phyloP scores from a whole-genome alignment of 2,113 vertebrate genomes.

The Salvelinus namaycush region DNA sequence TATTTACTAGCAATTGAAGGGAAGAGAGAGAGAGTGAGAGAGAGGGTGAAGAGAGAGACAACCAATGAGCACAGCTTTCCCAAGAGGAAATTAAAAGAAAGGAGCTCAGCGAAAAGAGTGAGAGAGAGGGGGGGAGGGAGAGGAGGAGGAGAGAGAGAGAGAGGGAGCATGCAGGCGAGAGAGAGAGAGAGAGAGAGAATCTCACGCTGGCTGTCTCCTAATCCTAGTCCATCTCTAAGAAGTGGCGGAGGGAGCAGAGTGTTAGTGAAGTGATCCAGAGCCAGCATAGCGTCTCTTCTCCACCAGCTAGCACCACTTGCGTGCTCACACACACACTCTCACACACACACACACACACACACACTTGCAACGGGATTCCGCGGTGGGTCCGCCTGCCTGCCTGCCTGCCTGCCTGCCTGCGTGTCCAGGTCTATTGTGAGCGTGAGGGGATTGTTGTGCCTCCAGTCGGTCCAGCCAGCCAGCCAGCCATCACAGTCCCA shows the following conservation, averaged over 20 bases:
- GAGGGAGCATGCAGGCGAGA: slow-evolving; percentile 38
- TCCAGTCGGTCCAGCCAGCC: slow-evolving; percentile 32
- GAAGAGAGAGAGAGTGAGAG: slow-evolving; percentile 43
- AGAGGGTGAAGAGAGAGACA: slow-evolving; percentile 64
- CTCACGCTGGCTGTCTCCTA: slow-evolving; percentile 73
- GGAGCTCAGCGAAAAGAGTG: slow-evolving; percentile 68
- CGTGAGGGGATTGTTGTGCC: slow-evolving; percentile 64
- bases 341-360: slow-evolving; percentile 33
- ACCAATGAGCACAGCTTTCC: slow-evolving; percentile 75
- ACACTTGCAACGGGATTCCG: slow-evolving; percentile 49
- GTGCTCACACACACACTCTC: slow-evolving; percentile 51
- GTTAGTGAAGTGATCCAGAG: slow-evolving; percentile 72
- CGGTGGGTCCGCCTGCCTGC: slow-evolving; percentile 56
- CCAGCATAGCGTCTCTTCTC: slow-evolving; percentile 37
- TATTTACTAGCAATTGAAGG: slow-evolving; percentile 78
- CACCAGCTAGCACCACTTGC: slow-evolving; percentile 42
- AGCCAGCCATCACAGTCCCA: slow-evolving; percentile 54
- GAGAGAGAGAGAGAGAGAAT: slow-evolving; percentile 47
- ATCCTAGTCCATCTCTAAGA: slow-evolving; percentile 74
- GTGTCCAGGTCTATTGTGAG: slow-evolving; percentile 64
- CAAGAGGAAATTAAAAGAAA: slow-evolving; percentile 80
- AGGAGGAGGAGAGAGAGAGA: slow-evolving; percentile 38
- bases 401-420: slow-evolving; percentile 51
- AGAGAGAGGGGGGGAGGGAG: slow-evolving; percentile 66
- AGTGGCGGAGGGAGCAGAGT: slow-evolving; percentile 68